Evolutionary conservation across 2,888 invertebrate genomes (phyloP), one percentile per base, ranked within the genome.

Genomic region (Dasysyrphus tricinctus): DNA sequence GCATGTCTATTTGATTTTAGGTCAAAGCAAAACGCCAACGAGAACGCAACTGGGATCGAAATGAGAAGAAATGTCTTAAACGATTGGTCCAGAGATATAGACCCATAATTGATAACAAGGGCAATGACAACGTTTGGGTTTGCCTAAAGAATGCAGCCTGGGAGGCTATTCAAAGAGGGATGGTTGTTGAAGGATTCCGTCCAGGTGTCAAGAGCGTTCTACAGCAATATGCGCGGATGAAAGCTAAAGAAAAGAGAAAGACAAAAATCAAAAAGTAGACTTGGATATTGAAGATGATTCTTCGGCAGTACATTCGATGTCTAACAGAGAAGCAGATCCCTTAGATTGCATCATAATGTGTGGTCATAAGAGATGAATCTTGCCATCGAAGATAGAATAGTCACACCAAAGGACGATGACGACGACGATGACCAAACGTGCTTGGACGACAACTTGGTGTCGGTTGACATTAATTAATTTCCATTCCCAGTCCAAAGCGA

Each of bases 21-120:
- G 16, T 34, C 34, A 57, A 57, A 57, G 34, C 56, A 2, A 61
- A 42, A 42, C 61, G 61, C 24, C 19, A 42, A 14, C 42, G 61
- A 42, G 61, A 61, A 61, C 19, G 61, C 12, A 61, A 61, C 9
- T 61, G 61, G 61, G 61, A 61, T 24, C 19, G 61, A 8, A 24
- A 39, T 19, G 61, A 61, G 5, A 61, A 61, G 5, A 39, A 42
- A 29, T 11, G 19, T 2, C 61, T 61, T 1, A 6, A 42, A 24
- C 24, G 42, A 42, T n/a, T 61, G 8, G 42, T 29, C n/a, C 39
- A 61, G 5, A 14, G 14, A 9, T 61, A 61, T 24, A 19, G 61
- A n/a, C 12, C 42, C 0, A 42, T 61, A 19, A 42, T 61, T 14
- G 61, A 61, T 14, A 61, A 61, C 29, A 39, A 24, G 9, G 61